Evolutionary conservation across 2,113 vertebrate species (phyloP), one percentile per base, ranked within the genome.

Genomic region (Terrapene triunguis): DNA sequence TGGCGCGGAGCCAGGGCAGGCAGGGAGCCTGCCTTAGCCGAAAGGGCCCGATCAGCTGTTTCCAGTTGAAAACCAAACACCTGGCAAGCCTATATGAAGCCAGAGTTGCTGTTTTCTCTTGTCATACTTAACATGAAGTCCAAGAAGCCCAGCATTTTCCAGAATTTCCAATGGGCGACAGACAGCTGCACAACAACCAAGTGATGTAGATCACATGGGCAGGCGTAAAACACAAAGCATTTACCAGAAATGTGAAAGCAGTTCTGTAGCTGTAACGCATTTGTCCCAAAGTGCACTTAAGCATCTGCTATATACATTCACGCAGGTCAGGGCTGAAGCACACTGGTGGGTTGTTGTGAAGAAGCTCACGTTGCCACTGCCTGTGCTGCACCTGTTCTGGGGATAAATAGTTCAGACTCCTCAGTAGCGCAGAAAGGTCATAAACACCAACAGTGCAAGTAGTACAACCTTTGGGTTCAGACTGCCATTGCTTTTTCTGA

Each of bases 221-320:
- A 27, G 29, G n/a, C 5, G 81, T 42, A 57, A 44, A 89, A 53
- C 47, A 47, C 27, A 0, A 57, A 51, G 16, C 14, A 24, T 19
- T 84, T 8, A 8, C 2, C 16, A 27, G 57, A 74, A 29, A 38
- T 44, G 11, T 1, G n/a, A 29, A 88, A n/a, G 22, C 47, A 76
- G 35, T 82, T 78, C 0, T 0, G 2, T 2, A 76, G 50, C 17
- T 65, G 0, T 2, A 62, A 38, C 65, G 38, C 47, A 21, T n/a
- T 88, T 32, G 50, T 19, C 65, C 25, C 80, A 44, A 50, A 0
- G 1, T 76, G 42, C 4, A 32, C 8, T 55, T 6, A 0, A 59
- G 35, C 53, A 59, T 53, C 38, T 8, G 7, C 62, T 79, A 3
- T 0, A 0, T 17, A 44, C 1, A 1, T 51, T 89, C 90, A 29